Base-by-base conservation (phyloP, 2,113 vertebrate genomes). In the Callaeas wilsoni region DNA sequence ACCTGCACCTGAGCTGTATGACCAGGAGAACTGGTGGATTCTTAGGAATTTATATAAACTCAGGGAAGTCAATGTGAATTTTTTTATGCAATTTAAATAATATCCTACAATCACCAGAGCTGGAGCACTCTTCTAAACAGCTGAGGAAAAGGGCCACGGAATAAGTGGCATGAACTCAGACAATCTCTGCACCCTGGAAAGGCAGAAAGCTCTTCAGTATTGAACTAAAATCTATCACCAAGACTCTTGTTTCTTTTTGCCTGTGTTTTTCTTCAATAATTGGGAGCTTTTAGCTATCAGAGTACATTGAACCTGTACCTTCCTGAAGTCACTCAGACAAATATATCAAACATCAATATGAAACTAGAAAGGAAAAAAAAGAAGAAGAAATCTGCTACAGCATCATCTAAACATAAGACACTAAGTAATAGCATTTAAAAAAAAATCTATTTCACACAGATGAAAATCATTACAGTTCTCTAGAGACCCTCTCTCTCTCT, bases 391-490 rank as follows among this genome's bases (percentile, higher is more conserved):
- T n/a, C 70, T 46, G 42, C 60, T 62, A 84, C 42, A 79, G 53
- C 60, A 64, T 80, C 78, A 53, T 67, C 82, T 84, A 82, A 94
- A 91, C 80, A n/a, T 59, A 84, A 79, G 89, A 64, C 73, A 52
- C 53, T 87, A 92, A 94, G 85, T 93, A 92, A 90, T 75, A 91
- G 81, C 93, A 88, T 95, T 87, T 50, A 2, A 3, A 39, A 57
- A 90, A 91, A 91, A 93, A 93, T 92, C 90, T 89, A 67, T 96
- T 92, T 94, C 94, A 91, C 89, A 96, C 76, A 80, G 90, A 93
- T 87, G 90, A 96, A 96, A 96, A 94, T 92, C 83, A 95, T 96
- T 95, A 93, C 84, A 56, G 76, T 56, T 65, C 92, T 94, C 96
- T 53, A 76, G 94, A 85, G 93, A 91, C 71, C 81, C 70, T 77